Conservation (phyloP, 2,888 invertebrate species). For the Cremastinae sp. region DNA sequence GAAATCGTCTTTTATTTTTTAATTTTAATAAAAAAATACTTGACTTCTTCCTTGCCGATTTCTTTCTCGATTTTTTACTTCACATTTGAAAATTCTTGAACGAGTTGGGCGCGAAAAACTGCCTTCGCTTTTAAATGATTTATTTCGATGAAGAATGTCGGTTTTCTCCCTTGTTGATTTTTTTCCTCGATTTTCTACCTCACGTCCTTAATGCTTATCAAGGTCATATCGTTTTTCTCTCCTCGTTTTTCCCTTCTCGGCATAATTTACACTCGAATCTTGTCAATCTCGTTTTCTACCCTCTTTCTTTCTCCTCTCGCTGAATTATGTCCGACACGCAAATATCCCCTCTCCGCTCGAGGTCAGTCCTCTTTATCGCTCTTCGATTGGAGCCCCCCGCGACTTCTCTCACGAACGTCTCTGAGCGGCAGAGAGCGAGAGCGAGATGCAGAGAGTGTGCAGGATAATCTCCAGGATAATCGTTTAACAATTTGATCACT, state of each 20-base stretch:
- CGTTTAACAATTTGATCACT: constrained; percentile 39
- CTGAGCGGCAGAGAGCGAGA: constrained; percentile 3
- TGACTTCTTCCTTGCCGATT: no score
- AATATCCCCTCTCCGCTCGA: constrained; percentile 62
- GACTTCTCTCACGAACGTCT: constrained; percentile 58
- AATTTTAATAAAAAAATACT: no score
- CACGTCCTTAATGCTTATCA: constrained; percentile 40
- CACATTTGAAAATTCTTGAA: no score
- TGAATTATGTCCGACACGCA: constrained; percentile 48
- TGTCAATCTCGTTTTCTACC: constrained; percentile 58
- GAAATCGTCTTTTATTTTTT: no score
- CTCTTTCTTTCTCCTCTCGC: constrained; percentile 40
- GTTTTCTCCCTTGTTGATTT: background rate
- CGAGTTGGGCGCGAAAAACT: no score
- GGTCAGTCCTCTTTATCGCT: constrained; percentile 63
- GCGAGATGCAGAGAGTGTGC: constrained; percentile 13
- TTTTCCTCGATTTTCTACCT: background rate
- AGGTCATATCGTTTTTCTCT: constrained; percentile 48
- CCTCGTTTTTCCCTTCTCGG: constrained; percentile 33
- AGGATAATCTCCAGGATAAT: constrained; percentile 60
- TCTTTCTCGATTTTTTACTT: no score
- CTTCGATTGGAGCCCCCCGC: constrained; percentile 43
- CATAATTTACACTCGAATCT: constrained; percentile 54
- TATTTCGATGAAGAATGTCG: background rate
- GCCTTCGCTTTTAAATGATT: no score